Evolutionary conservation across 2,113 vertebrate species (phyloP).

Genomic region (Corythaeola cristata): DNA sequence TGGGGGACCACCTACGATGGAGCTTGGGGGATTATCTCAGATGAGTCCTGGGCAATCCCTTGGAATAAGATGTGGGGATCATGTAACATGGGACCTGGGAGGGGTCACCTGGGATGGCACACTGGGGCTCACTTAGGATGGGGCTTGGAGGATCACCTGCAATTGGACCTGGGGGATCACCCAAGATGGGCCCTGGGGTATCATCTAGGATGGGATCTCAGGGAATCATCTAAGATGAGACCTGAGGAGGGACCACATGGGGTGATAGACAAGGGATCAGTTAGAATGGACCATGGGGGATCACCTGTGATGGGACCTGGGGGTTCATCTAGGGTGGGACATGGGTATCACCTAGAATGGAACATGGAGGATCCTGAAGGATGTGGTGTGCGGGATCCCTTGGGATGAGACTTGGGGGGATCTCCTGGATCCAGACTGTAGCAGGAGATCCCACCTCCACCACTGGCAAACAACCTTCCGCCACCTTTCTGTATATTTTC

Average conservation of each 20-base stretch:
- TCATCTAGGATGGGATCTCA: not conserved
- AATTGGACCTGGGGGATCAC: no score
- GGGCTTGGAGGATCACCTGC: not conserved
- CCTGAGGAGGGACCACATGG: not conserved
- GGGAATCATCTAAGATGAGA: not conserved
- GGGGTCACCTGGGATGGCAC: not conserved
- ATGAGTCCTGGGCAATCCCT: not conserved
- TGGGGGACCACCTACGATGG: not conserved
- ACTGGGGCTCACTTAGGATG: not conserved
- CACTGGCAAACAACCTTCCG: not conserved
- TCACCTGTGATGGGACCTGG: not conserved
- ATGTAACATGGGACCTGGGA: not conserved
- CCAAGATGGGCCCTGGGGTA: not conserved
- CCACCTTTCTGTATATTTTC: not conserved
- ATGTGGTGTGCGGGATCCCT: not conserved
- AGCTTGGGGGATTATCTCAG: not conserved
- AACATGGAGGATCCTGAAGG: not conserved
- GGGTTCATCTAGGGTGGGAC: not conserved
- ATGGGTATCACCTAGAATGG: not conserved
- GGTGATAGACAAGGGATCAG: not conserved
- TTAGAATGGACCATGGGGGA: not conserved
- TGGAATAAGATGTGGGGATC: not conserved
- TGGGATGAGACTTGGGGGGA: not conserved
- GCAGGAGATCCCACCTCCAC: not conserved
- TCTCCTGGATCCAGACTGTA: not conserved